These are phyloP conservation scores for Calliopsis andreniformis DNA, from an alignment of 1,140 invertebrate genomes.

Conservation along the genomic window DNA sequence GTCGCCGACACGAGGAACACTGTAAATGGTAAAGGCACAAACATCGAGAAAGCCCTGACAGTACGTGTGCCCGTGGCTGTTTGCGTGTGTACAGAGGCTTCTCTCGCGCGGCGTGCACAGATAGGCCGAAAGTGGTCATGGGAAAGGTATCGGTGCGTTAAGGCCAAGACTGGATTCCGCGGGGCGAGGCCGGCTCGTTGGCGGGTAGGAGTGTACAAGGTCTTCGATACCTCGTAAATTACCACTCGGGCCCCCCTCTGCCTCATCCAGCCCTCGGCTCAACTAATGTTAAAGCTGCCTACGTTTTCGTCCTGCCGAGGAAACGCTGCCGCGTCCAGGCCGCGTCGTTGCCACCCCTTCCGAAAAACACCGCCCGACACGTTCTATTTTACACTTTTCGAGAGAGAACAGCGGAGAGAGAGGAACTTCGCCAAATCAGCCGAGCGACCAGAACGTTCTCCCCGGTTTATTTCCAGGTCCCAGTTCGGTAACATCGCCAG, in stretches of 20 bases:
- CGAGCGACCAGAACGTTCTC: background rate
- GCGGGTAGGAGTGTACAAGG: conserved; percentile 80
- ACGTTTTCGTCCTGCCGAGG: conserved; percentile 61
- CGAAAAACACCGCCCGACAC: conserved; percentile 36
- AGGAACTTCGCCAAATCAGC: conserved; percentile 37
- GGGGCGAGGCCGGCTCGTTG: conserved; percentile 72
- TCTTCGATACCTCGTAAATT: conserved; percentile 82
- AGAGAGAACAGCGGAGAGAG: too few species aligned
- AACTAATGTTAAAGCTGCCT: conserved; percentile 60
- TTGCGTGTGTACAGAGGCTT: conserved; percentile 10
- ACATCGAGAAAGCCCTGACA: conserved; percentile 36
- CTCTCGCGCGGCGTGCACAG: conserved; percentile 34
- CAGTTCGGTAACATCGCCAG: conserved; percentile 1
- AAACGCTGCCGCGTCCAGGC: conserved; percentile 1
- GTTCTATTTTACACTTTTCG: conserved; percentile 39
- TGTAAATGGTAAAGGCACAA: conserved; percentile 71
- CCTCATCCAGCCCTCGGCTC: conserved; percentile 54
- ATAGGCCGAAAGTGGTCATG: conserved; percentile 71
- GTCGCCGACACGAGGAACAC: conserved; percentile 63
- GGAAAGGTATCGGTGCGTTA: conserved; percentile 73
- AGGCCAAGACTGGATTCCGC: conserved; percentile 74
- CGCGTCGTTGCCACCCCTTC: background rate
- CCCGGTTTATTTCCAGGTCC: conserved; percentile 31
- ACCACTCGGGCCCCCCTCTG: conserved; percentile 67
- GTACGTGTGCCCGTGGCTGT: conserved; percentile 31